These are phyloP conservation scores for Falco rusticolus DNA, from an alignment of 2,797 vertebrate species.

Conservation along the genomic window DNA sequence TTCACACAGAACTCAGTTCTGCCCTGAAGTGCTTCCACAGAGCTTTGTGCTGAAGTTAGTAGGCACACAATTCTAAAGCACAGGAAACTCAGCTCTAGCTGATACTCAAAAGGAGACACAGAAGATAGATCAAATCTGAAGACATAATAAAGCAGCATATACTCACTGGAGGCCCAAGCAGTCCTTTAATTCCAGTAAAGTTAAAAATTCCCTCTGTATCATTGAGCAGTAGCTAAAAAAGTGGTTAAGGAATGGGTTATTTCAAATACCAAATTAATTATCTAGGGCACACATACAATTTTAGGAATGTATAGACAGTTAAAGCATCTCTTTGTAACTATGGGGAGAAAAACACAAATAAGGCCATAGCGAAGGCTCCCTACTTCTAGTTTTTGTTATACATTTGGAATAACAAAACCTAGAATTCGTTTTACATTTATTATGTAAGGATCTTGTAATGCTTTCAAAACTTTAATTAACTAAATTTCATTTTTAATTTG, in stretches of 20 bases:
- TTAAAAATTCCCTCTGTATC: slow-evolving; percentile 85
- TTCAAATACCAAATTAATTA: background rate
- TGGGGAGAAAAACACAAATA: background rate
- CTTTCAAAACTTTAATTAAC: background rate
- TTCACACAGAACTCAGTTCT: background rate
- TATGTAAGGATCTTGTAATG: background rate
- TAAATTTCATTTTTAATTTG: background rate
- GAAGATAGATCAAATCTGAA: background rate
- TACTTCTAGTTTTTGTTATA: background rate
- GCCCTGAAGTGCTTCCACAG: background rate
- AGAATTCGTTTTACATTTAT: background rate
- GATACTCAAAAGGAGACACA: background rate
- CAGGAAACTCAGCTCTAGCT: background rate
- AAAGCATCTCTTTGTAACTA: background rate
- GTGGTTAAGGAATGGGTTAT: background rate
- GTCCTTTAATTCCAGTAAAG: slow-evolving; percentile 83
- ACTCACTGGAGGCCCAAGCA: slow-evolving; percentile 84
- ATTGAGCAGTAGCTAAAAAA: slow-evolving; percentile 85
- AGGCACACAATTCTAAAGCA: background rate
- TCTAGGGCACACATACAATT: background rate
- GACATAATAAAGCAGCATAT: background rate
- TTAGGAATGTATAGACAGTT: background rate
- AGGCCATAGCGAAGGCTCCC: background rate
- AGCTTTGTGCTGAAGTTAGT: background rate
- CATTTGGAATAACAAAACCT: background rate